These are phyloP conservation scores for Physeter macrocephalus DNA, from an alignment of 2,113 vertebrate species.

Conservation along the genomic window DNA sequence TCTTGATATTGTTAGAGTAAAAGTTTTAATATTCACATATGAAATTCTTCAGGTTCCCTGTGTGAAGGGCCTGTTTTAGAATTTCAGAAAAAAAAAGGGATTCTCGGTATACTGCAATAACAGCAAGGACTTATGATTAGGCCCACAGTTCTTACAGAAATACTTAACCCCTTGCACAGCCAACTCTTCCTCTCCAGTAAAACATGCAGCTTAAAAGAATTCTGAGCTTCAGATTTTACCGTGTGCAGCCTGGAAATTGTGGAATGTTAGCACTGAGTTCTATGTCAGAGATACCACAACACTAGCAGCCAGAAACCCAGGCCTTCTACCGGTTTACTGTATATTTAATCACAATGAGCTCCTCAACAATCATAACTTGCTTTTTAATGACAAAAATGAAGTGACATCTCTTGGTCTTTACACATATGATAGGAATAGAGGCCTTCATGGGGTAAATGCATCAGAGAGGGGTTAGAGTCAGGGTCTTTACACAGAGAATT, in stretches of 20 bases:
- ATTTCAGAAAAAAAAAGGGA: not conserved
- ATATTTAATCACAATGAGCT: not conserved
- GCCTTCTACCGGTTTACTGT: not conserved
- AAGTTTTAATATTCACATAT: not conserved
- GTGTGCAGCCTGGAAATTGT: not conserved
- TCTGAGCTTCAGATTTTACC: not conserved
- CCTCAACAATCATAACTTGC: not conserved
- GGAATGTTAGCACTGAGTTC: slow-evolving; percentile 42
- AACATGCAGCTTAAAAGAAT: not conserved
- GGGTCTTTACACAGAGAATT: not conserved
- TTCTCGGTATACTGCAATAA: not conserved
- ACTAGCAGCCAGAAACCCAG: not conserved
- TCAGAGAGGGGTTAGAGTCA: not conserved
- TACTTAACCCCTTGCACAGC: not conserved
- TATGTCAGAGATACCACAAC: not conserved
- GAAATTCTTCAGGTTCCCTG: not conserved
- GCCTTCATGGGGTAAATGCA: not conserved
- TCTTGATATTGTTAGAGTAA: not conserved
- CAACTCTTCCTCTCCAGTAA: not conserved
- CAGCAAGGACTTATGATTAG: not conserved
- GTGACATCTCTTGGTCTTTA: not conserved
- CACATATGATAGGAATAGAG: not conserved
- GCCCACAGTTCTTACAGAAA: not conserved
- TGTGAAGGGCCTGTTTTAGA: not conserved
- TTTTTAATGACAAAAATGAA: not conserved